Evolutionary conservation across 2,797 vertebrate species (phyloP), one percentile per base, ranked within the genome.

Genomic region (Tapirus indicus): DNA sequence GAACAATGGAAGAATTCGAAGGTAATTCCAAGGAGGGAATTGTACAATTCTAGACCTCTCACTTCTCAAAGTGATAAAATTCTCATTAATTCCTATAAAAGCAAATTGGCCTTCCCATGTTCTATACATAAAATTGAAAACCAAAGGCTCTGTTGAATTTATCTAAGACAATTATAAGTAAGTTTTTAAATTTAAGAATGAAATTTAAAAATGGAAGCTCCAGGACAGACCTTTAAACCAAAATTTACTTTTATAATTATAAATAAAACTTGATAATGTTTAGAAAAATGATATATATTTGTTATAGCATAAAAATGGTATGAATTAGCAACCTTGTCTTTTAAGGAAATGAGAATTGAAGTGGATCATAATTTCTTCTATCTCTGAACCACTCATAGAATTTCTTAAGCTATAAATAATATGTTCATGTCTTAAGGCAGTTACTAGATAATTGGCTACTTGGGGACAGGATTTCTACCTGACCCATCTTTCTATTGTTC

Each of bases 221-320:
- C 11, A 91, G 23, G 25, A 64, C 35, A 72, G n/a, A 58, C 11
- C 20, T 93, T 94, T 79, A 78, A 88, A 71, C 16, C 47, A 78
- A 93, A 96, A 80, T 83, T 52, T 60, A 75, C 38, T 78, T 91
- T 88, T 90, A 83, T 66, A 84, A 41, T 80, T 95, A 1, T 91
- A 75, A 92, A 82, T 80, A 74, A 88, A 94, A 88, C 32, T 68
- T 92, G 4, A 82, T 74, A 9, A 86, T 83, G 29, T 92, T 88
- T 92, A 72, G 54, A 56, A 87, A 86, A 88, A 83, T 29, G 29
- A 66, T 62, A 0, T 62, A 0, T 32, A 47, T 80, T 58, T 58
- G n/a, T 69, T 92, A 74, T 60, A 90, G 41, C 27, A 95, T 75
- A 74, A 71, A 88, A 93, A 32, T 92, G 49, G 27, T 20, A 71